Conservation (phyloP, 2,797 vertebrate genomes). For the Chrysolophus pictus region DNA sequence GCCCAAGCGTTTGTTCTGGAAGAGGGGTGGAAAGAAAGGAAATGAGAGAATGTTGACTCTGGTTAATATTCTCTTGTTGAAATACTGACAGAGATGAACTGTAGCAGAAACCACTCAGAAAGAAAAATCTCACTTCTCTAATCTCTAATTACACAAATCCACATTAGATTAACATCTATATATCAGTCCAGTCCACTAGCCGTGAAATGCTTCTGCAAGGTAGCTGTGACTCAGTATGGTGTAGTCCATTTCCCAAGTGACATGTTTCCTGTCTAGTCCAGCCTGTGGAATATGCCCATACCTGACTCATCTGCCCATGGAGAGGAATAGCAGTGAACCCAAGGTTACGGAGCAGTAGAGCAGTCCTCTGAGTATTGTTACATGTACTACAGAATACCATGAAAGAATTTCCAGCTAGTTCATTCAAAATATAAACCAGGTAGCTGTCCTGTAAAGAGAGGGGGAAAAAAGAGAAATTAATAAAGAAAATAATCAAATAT, state of each 20-base stretch:
- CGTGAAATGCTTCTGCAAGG: neutral
- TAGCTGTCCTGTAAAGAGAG: conserved; percentile 91
- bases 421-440: conserved; percentile 96
- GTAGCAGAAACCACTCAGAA: neutral
- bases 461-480: neutral
- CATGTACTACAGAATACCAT: conserved; percentile 98
- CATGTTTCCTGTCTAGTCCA: neutral
- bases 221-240: neutral
- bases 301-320: conserved; percentile 98
- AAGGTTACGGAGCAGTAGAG: conserved; percentile 92
- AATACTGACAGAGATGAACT: neutral
- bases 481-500: neutral
- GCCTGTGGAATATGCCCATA: conserved; percentile 52
- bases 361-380: conserved; percentile 94
- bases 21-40: neutral
- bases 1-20: conserved; percentile 93
- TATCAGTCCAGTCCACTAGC: neutral
- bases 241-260: neutral
- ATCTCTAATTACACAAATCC: neutral
- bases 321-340: conserved; percentile 97
- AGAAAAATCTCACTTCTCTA: neutral
- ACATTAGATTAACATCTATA: neutral
- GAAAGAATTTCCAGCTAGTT: conserved; percentile 96
- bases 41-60: neutral
- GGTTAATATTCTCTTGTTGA: neutral